A percentile compares a stretch with the other conserved stretches of the same genome.
phyloP scores from a whole-genome alignment of 2,797 vertebrate species.

The Peromyscus nudipes region DNA sequence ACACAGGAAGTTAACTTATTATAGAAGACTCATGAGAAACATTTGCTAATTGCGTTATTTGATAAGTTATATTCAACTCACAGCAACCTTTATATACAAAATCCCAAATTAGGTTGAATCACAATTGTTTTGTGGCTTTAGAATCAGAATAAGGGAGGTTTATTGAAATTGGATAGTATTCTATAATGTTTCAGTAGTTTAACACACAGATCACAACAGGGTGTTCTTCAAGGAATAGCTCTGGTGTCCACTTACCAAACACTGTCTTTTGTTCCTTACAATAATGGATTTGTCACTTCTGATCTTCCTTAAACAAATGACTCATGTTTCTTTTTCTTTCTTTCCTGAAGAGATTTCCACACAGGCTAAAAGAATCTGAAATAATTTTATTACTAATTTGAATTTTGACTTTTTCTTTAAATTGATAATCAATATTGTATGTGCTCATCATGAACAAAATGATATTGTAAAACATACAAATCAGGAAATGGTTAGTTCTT shows the following conservation, averaged over 20 bases:
- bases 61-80: not conserved
- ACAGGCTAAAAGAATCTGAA: not conserved
- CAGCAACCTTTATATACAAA: not conserved
- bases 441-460: not conserved
- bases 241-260: not conserved
- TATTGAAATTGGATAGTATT: not conserved
- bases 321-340: not conserved
- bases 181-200: not conserved
- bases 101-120: not conserved
- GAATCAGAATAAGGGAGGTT: not conserved
- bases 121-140: not conserved
- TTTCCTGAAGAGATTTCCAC: not conserved
- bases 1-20: not conserved
- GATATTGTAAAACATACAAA: not conserved
- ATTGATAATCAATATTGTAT: not conserved
- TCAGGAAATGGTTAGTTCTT: not conserved
- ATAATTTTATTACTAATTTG: conserved; percentile 19
- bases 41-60: conserved; percentile 29
- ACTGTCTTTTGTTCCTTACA: not conserved
- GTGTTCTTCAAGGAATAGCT: not conserved
- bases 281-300: not conserved
- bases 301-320: not conserved
- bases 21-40: not conserved
- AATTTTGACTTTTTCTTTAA: not conserved
- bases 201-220: not conserved